These are phyloP conservation scores for Trileptium ribeirensis DNA, from an alignment of 2,888 invertebrate species.

Conservation along the genomic window DNA sequence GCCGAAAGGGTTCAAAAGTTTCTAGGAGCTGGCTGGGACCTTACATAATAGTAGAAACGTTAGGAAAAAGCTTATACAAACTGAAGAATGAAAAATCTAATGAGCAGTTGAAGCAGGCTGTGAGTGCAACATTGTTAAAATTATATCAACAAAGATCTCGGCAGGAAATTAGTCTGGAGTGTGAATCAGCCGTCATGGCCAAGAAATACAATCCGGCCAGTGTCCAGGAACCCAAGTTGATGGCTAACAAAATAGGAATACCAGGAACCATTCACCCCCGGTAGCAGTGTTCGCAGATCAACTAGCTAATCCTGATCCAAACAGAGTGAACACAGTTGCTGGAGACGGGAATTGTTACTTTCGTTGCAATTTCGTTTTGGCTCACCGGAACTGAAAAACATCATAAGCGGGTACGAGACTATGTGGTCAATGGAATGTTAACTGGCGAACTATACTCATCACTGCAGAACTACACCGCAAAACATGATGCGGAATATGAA, in stretches of 20 bases:
- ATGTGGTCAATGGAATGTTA: neutral
- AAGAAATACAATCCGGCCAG: neutral
- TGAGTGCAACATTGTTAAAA: neutral
- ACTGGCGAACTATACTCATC: neutral
- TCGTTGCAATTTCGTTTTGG: neutral
- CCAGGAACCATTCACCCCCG: too few relatives aligned
- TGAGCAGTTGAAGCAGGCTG: neutral
- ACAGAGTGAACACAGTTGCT: neutral
- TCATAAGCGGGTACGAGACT: neutral
- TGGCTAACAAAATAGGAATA: too few relatives aligned
- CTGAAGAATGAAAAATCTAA: neutral
- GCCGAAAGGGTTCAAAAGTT: neutral
- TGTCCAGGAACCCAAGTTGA: too few relatives aligned
- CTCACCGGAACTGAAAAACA: neutral
- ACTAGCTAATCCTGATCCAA: neutral
- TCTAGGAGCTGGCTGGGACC: neutral
- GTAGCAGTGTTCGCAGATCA: too few relatives aligned
- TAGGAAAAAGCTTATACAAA: neutral
- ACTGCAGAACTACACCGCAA: neutral
- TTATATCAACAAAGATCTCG: neutral
- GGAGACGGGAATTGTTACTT: constrained; percentile 5
- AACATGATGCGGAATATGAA: too few relatives aligned
- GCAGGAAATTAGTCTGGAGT: too few relatives aligned
- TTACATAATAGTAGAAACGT: neutral
- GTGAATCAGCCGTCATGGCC: too few relatives aligned